Conservation (phyloP, 2,797 vertebrate species). For the Sebastes wilsoni region DNA sequence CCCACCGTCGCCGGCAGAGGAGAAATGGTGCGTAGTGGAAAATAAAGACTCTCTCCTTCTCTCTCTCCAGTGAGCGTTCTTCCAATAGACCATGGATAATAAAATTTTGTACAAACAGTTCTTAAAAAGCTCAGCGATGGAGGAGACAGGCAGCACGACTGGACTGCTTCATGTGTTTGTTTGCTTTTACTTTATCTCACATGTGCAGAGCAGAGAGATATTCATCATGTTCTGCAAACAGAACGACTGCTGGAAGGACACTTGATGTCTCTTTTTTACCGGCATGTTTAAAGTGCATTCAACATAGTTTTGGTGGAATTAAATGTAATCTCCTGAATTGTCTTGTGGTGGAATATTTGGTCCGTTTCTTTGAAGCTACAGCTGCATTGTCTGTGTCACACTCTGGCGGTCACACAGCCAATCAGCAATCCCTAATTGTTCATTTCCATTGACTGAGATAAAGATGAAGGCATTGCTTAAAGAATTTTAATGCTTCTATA, state of each 20-base stretch:
- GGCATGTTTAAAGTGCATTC: background rate
- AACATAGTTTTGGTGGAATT: background rate
- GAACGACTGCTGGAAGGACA: background rate
- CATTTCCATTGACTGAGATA: background rate
- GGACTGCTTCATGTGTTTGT: background rate
- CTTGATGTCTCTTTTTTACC: background rate
- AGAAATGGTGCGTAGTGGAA: slow-evolving; percentile 80
- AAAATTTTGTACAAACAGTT: slow-evolving; percentile 84
- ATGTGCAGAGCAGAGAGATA: background rate
- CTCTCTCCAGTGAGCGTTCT: slow-evolving; percentile 48
- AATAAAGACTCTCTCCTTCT: slow-evolving; percentile 50
- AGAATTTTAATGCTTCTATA: background rate
- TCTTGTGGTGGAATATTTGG: background rate
- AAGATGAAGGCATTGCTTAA: background rate
- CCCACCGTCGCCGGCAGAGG: slow-evolving; percentile 66
- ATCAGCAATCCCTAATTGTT: background rate
- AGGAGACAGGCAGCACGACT: slow-evolving; percentile 67
- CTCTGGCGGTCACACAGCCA: background rate
- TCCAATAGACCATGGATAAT: slow-evolving; percentile 82
- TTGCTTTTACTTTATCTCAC: background rate
- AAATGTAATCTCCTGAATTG: background rate
- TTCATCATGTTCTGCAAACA: background rate
- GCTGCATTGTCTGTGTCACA: background rate
- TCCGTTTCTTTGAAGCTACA: background rate
- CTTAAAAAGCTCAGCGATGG: slow-evolving; percentile 84